A percentile compares a stretch with the other conserved stretches of the same genome.
Conservation (phyloP, 2,113 vertebrate genomes). For the Tauraco erythrolophus region DNA sequence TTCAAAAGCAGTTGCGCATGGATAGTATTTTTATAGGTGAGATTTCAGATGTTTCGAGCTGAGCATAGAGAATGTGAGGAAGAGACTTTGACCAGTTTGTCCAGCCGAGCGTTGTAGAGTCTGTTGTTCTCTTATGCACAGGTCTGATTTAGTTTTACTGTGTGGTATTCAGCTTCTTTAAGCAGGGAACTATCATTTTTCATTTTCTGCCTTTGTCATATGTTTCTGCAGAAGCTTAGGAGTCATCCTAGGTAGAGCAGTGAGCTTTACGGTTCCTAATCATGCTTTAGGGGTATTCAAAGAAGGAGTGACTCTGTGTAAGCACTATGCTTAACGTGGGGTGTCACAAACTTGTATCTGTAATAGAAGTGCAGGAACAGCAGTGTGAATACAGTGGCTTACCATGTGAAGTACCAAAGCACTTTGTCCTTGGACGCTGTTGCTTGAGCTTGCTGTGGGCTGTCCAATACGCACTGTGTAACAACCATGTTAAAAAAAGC, state of each 20-base stretch:
- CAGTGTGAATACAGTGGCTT: not conserved
- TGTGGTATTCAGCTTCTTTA: not conserved
- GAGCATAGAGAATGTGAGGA: not conserved
- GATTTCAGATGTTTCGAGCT: not conserved
- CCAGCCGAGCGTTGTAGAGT: not conserved
- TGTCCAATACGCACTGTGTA: not conserved
- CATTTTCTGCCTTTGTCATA: accelerated
- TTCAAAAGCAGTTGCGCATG: not conserved
- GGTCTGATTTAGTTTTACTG: not conserved
- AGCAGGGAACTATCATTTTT: not conserved
- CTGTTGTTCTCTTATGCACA: not conserved
- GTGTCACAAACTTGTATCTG: not conserved
- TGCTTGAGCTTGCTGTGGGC: not conserved
- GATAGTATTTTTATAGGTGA: not conserved
- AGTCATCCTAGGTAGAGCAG: not conserved
- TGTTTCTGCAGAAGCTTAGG: not conserved
- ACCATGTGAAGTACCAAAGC: not conserved
- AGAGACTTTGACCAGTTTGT: not conserved
- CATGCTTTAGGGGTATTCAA: accelerated
- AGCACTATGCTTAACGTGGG: not conserved
- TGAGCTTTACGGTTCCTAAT: not conserved
- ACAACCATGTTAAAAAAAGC: not conserved
- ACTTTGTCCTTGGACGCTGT: not conserved
- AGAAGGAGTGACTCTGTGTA: not conserved
- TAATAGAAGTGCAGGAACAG: not conserved